Conservation (phyloP, 2,113 vertebrate species). For the Hyla sarda region DNA sequence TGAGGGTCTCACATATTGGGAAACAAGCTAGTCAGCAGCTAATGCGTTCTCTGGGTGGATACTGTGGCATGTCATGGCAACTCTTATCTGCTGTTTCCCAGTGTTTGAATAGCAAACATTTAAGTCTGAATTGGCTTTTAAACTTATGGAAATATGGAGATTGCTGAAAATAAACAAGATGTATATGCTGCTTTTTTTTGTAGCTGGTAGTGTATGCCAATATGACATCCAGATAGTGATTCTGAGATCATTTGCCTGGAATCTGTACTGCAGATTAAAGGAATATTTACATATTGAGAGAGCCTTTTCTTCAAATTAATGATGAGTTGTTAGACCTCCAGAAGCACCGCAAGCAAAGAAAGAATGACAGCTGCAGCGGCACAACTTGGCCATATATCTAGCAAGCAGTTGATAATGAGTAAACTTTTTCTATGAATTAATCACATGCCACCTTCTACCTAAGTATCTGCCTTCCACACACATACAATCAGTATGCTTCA, state of each 20-base stretch:
- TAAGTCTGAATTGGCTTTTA: background rate
- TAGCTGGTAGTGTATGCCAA: conserved; percentile 30
- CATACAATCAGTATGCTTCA: background rate
- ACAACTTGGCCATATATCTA: conserved; percentile 34
- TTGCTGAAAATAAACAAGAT: conserved; percentile 49
- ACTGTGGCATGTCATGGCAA: background rate
- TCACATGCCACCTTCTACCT: conserved; percentile 17
- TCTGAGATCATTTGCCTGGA: conserved; percentile 35
- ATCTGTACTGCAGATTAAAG: conserved; percentile 44
- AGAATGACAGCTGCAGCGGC: conserved; percentile 47
- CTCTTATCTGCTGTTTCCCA: conserved; percentile 6
- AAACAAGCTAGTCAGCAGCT: background rate
- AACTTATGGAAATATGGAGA: conserved; percentile 36
- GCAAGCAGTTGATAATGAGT: conserved; percentile 53
- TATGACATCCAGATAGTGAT: conserved; percentile 28
- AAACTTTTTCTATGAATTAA: conserved; percentile 54
- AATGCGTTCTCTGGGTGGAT: background rate
- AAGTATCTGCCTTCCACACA: background rate
- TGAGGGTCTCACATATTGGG: background rate
- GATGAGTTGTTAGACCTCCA: conserved; percentile 45
- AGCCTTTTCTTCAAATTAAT: conserved; percentile 52
- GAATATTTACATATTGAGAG: conserved; percentile 54
- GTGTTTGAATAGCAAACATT: conserved; percentile 23
- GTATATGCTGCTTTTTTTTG: background rate
- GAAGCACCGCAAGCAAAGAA: conserved; percentile 21